A percentile compares a stretch with the other conserved stretches of the same genome.
These are phyloP conservation scores for Drosophila leonis DNA, from an alignment of 2,888 invertebrate species.

Conservation along the genomic window DNA sequence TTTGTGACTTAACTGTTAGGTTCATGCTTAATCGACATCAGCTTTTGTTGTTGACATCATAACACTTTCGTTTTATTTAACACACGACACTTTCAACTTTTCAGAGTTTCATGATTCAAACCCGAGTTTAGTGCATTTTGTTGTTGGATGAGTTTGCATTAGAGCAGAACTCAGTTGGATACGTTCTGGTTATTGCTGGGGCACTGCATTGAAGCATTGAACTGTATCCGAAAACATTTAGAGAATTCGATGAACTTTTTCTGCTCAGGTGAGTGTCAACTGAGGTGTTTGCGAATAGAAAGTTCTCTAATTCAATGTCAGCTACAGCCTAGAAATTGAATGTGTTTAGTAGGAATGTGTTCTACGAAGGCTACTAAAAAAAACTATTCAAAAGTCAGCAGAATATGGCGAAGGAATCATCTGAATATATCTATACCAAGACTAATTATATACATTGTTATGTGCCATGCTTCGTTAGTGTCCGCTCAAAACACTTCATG, in stretches of 20 bases:
- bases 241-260: neutral
- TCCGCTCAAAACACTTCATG: neutral
- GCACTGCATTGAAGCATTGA: too few relatives aligned
- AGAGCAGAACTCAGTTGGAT: neutral
- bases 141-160: neutral
- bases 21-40: neutral
- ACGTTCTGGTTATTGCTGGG: neutral
- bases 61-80: neutral
- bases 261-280: neutral
- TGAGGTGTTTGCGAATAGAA: neutral
- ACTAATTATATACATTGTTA: neutral
- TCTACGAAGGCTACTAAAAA: neutral
- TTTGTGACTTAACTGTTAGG: conserved; percentile 11
- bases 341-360: neutral
- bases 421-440: neutral
- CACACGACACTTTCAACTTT: neutral
- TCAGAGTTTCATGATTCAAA: neutral
- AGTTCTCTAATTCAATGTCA: neutral
- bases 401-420: neutral
- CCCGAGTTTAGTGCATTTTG: neutral
- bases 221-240: neutral
- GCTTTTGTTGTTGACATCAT: neutral
- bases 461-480: neutral
- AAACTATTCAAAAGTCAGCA: neutral
- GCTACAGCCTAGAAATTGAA: neutral